Conservation (phyloP, 2,113 vertebrate genomes). For the Sinosuthora webbiana region DNA sequence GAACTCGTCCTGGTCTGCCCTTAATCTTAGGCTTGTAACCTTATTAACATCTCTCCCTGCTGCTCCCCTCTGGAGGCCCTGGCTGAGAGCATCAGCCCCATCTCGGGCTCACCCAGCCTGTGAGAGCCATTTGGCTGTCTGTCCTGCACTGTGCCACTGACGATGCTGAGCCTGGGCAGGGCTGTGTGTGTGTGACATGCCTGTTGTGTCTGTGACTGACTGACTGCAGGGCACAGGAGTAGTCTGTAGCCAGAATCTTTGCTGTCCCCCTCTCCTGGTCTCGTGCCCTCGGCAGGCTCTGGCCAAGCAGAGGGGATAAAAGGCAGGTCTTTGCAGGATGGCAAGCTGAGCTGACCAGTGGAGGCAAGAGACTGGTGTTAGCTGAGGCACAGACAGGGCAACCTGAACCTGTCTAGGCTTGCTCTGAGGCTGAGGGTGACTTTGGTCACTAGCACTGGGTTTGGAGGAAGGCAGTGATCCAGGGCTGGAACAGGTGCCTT, state of each 20-base stretch:
- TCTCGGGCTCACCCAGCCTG: not conserved
- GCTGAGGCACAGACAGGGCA: not conserved
- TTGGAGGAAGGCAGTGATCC: not conserved
- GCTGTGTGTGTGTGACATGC: not conserved
- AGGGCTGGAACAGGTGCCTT: not conserved
- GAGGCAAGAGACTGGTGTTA: not conserved
- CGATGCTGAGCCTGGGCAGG: not conserved
- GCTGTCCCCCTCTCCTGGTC: not conserved
- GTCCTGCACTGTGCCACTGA: not conserved
- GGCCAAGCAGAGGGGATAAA: not conserved
- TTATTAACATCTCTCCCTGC: conserved; percentile 53
- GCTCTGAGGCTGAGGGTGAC: not conserved
- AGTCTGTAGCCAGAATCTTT: not conserved
- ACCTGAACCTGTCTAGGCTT: not conserved
- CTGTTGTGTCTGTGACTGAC: not conserved
- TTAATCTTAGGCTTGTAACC: conserved; percentile 50
- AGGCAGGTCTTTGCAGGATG: not conserved
- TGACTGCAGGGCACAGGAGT: not conserved
- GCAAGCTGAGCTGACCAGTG: not conserved
- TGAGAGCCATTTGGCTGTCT: not conserved
- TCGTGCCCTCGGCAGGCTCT: rapidly evolving
- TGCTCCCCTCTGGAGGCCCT: not conserved
- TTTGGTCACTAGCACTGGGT: not conserved
- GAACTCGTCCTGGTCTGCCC: conserved; percentile 7
- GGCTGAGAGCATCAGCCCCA: not conserved